Base-by-base conservation (phyloP, 2,888 invertebrate genomes). In the Thereva unica region DNA sequence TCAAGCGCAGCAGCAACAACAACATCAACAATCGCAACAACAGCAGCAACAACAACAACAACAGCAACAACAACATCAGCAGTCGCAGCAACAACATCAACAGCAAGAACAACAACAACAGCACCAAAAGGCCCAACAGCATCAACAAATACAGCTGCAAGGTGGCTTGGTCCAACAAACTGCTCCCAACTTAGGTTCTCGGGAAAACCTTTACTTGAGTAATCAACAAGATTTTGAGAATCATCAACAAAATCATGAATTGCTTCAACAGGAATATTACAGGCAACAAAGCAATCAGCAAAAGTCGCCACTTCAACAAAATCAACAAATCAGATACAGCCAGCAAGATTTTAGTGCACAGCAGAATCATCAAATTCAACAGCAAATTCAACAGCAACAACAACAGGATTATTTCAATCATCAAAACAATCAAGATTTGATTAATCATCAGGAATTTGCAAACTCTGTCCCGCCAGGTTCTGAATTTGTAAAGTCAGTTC, bases 401-500 rank as follows among this genome's bases (percentile, higher is more conserved):
- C 23, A 23, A 2, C 23, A 23, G 23, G 23, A 23, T 2, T 23
- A 23, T 23, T 23, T 23, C 23, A 23, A 23, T 2, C 42, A 42
- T 42, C 42, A 42, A 42, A 35, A 35, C n/a, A 42, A 52, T 6
- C 64, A 57, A 9, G 34, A 59, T 9, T 37, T 49, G 12, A 44
- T 44, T n/a, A 56, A 56, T 56, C 59, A 59, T 12, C 59, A 52
- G 37, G 53, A 64, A 37, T 9, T 64, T 10, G 55, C 23, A 9
- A 54, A 64, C 23, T 23, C 38, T 47, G 12, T 64, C 12, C 37
- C 45, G 9, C 53, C 64, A n/a, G 63, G 52, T 44, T 90, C 91
- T 0, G 90, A 92, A 79, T 82, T 92, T 47, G 85, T 91, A 23
- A 87, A 89, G 65, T 87, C 92, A 12, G 86, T 92, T 67, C 88